Conservation (phyloP, 2,888 invertebrate species). For the Timandra comae region DNA sequence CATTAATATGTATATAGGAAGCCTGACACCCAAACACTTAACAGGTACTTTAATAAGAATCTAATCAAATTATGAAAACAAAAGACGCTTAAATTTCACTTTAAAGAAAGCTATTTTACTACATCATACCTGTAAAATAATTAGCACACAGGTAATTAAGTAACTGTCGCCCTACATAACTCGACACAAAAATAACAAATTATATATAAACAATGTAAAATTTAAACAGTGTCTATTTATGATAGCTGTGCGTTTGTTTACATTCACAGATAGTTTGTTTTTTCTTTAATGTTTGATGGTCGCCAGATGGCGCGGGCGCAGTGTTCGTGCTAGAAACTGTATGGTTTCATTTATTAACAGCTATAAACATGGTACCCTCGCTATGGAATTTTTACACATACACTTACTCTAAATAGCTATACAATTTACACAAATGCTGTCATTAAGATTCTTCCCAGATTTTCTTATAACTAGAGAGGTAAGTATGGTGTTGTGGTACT, state of each 20-base stretch:
- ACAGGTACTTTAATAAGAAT: too few relatives aligned
- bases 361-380: conserved; percentile 62
- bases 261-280: conserved; percentile 66
- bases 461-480: too few relatives aligned
- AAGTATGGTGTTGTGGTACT: too few relatives aligned
- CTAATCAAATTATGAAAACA: too few relatives aligned
- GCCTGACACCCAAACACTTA: too few relatives aligned
- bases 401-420: conserved; percentile 44
- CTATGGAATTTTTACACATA: conserved; percentile 59
- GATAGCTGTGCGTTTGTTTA: conserved; percentile 56
- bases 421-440: conserved; percentile 42
- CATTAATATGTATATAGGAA: too few relatives aligned
- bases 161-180: too few relatives aligned
- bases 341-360: conserved; percentile 60
- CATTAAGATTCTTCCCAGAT: conserved; percentile 46
- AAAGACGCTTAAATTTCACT: too few relatives aligned
- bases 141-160: too few relatives aligned
- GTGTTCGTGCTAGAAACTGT: conserved; percentile 47
- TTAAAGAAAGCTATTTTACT: too few relatives aligned
- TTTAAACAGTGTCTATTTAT: conserved; percentile 58
- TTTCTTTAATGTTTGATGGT: conserved; percentile 62
- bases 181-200: too few relatives aligned
- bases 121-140: too few relatives aligned
- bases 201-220: conserved; percentile 37
- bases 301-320: conserved; percentile 65